Evolutionary conservation across 2,113 vertebrate species (phyloP), one percentile per base, ranked within the genome.

Genomic region (Brevimyrus niger): DNA sequence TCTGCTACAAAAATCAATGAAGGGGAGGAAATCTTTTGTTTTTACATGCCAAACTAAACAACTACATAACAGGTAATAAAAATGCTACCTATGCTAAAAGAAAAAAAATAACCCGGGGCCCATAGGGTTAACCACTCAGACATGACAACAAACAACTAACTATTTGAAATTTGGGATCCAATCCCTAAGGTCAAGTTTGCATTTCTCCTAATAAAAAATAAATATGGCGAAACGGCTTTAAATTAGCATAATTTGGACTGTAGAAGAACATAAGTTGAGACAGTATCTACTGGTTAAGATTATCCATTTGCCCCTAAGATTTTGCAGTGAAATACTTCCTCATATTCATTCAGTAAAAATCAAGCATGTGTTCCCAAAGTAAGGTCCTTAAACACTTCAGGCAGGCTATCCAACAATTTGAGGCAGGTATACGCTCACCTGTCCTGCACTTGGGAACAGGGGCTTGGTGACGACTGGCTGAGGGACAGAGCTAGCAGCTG

Each of bases 391-490:
- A 42, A 80, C 31, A 6, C 73, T 80, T 38, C 35, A 55, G 48
- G 19, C 5, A 15, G 15, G 50, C 48, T 19, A 42, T 44, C 44
- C 35, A 31, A 35, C 87, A 61, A 42, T 27, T 4, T 9, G 23
- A n/a, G 13, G 17, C 5, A 88, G 42, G 46, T 4, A 19, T 9
- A 87, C 82, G 38, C 95, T 91, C 95, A 99, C 98, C 97, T 99
- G 98, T 92, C 97, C 98, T 0, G 98, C 98, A 76, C 98, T 99
- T 38, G 98, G 98, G 93, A 99, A 99, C 86, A 99, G 97, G 85
- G 98, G 98, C 91, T 99, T 99, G 90, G 97, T 96, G 90, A 99
- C 95, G 0, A 96, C 94, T 46, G 98, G 97, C 87, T 98, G 97
- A 6, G 96, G 94, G 21, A 93, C 92, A 0, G 95, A 95, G 61